phyloP scores from a whole-genome alignment of 2,888 invertebrate genomes.

The Endotricha flammealis region DNA sequence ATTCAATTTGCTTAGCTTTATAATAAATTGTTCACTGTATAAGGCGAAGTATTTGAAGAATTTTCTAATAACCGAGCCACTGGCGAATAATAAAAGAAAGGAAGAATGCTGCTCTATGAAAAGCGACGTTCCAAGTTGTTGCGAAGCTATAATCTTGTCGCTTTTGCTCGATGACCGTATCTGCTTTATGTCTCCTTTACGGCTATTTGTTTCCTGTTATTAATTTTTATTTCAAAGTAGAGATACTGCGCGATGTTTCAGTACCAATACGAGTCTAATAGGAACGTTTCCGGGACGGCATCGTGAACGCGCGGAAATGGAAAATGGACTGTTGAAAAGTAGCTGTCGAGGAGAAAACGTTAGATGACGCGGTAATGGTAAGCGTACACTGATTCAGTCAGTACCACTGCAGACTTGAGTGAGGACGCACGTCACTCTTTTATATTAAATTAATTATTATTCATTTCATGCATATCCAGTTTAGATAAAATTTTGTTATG shows the following conservation, averaged over 20 bases:
- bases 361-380: conserved; percentile 23
- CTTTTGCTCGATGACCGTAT: conserved; percentile 42
- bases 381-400: conserved; percentile 37
- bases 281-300: neutral
- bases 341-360: conserved; percentile 23
- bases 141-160: conserved; percentile 38
- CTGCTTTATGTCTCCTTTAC: conserved; percentile 43
- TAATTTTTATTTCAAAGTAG: conserved; percentile 27
- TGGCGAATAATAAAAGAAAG: conserved; percentile 21
- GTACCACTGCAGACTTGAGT: conserved; percentile 47
- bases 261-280: conserved; percentile 9
- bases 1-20: conserved; percentile 14
- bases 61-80: conserved; percentile 18
- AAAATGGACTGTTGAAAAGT: conserved; percentile 24
- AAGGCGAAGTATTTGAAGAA: conserved; percentile 19
- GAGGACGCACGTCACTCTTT: conserved; percentile 40
- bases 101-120: conserved; percentile 27
- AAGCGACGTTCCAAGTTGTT: conserved; percentile 30
- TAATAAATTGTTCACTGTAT: too few relatives aligned
- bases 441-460: neutral
- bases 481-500: too few relatives aligned
- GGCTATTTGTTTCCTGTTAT: conserved; percentile 40
- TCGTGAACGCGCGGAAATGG: conserved; percentile 30
- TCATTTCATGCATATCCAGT: neutral
- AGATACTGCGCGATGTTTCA: conserved; percentile 1